These are phyloP conservation scores for Trochalopteron elliotii DNA, from an alignment of 2,113 vertebrate genomes.

Conservation along the genomic window DNA sequence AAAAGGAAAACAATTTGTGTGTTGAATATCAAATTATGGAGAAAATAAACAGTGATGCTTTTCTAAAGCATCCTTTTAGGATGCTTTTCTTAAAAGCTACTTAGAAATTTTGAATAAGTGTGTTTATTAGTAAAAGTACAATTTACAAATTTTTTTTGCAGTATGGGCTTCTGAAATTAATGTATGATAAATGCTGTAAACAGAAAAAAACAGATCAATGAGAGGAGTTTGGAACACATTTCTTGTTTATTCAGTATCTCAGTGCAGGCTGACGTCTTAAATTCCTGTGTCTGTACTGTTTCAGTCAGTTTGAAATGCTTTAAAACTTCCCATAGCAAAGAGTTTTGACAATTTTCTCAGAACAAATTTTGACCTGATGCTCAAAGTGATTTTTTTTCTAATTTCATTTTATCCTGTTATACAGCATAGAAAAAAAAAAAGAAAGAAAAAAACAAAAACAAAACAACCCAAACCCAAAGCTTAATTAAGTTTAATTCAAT, in stretches of 20 bases:
- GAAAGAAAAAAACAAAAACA: too few relatives aligned
- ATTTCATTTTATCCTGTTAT: neutral
- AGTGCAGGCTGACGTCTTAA: neutral
- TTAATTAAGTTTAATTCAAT: neutral
- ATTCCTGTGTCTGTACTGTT: neutral
- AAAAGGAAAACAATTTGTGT: neutral
- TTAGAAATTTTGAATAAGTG: neutral
- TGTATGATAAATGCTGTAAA: neutral
- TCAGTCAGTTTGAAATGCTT: neutral
- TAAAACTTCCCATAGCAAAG: neutral
- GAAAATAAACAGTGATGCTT: neutral
- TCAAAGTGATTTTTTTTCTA: neutral
- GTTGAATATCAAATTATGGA: neutral
- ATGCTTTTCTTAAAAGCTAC: neutral
- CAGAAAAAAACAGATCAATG: neutral
- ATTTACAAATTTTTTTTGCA: neutral
- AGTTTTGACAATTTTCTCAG: neutral
- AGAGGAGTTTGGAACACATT: neutral
- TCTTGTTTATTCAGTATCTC: neutral
- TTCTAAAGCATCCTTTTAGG: neutral
- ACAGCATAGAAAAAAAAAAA: neutral
- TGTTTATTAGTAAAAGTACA: neutral
- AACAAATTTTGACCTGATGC: neutral
- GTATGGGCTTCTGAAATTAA: neutral
- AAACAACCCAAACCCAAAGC: neutral